Percentiles rank a stretch among this genome's conserved stretches.
Conservation (phyloP, 2,888 invertebrate species). For the Odontocolon sp. region DNA sequence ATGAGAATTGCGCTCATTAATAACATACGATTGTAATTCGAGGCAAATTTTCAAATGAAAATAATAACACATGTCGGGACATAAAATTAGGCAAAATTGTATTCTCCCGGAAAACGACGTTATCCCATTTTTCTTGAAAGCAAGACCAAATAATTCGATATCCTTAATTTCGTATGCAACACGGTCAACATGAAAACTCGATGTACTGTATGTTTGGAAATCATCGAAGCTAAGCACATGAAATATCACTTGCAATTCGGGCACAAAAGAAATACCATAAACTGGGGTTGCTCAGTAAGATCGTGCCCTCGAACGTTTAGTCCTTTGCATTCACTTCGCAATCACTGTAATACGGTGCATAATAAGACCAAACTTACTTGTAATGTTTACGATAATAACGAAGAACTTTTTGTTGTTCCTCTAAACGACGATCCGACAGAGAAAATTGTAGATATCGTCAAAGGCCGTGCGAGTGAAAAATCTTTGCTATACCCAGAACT, state of each 20-base stretch:
- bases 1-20: not conserved
- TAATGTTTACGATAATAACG: no score
- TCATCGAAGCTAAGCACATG: slow-evolving; percentile 2
- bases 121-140: no score
- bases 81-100: no score
- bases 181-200: slow-evolving; percentile 8
- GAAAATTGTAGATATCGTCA: no score
- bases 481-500: no score
- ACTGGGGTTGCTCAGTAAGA: not conserved
- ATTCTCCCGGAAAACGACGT: no score
- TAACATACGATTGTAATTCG: not conserved
- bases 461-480: no score
- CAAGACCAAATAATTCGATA: no score
- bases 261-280: not conserved
- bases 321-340: slow-evolving; percentile 22
- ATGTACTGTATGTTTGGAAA: slow-evolving; percentile 17
- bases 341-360: slow-evolving; percentile 4
- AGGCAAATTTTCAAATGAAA: not conserved
- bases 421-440: no score
- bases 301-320: slow-evolving; percentile 11
- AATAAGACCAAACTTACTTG: no score
- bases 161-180: not conserved
- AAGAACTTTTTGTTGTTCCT: no score
- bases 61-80: no score
- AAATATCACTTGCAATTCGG: slow-evolving; percentile 4